phyloP scores from a whole-genome alignment of 2,888 invertebrate genomes.

The Notodonta ziczac region DNA sequence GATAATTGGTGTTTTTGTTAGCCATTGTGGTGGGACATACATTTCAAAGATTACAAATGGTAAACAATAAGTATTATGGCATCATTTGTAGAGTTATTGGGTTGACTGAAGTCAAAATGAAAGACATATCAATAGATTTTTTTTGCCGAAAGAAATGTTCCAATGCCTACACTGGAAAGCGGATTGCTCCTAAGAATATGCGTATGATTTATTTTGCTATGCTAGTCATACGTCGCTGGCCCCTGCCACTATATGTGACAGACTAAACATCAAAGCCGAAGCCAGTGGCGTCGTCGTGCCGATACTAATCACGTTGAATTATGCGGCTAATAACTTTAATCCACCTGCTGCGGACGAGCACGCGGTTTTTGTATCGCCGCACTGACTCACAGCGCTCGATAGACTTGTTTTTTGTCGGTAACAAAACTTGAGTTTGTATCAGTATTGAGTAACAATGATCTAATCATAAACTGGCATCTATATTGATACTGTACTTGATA shows the following conservation, averaged over 20 bases:
- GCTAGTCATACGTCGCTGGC: not conserved
- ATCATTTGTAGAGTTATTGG: too few species aligned
- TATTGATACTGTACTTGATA: not conserved
- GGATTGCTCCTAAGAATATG: not conserved
- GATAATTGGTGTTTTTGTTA: not conserved
- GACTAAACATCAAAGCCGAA: conserved; percentile 1
- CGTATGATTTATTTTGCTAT: not conserved
- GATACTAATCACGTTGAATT: not conserved
- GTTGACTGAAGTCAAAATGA: too few species aligned
- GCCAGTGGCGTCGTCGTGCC: not conserved
- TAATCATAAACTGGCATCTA: not conserved
- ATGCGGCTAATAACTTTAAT: not conserved
- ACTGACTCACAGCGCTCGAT: conserved; percentile 4
- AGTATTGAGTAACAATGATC: conserved; percentile 1
- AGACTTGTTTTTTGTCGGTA: conserved; percentile 6
- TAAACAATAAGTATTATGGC: too few species aligned
- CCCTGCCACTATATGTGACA: not conserved
- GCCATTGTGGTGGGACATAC: not conserved
- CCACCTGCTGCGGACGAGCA: conserved; percentile 3
- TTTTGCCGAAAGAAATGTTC: too few species aligned
- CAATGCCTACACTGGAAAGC: not conserved
- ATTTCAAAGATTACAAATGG: too few species aligned
- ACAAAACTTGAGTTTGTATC: not conserved
- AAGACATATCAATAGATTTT: too few species aligned
- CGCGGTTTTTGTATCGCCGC: not conserved